These are phyloP conservation scores for Boulengeromyrus knoepffleri DNA, from an alignment of 2,113 vertebrate species.

Conservation along the genomic window DNA sequence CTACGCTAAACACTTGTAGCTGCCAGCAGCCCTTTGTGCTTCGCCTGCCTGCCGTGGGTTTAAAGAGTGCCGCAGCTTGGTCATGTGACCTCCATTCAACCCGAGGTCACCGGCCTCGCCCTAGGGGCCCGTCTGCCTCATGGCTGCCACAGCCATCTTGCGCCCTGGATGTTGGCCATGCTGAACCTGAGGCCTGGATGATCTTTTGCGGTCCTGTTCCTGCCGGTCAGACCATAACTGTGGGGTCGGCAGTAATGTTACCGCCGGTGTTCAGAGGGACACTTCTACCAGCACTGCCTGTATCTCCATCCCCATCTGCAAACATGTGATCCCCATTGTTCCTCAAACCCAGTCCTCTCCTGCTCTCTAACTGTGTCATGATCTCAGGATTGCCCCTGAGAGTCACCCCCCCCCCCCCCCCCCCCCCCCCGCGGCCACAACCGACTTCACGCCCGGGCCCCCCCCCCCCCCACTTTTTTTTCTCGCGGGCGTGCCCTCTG, in stretches of 20 bases:
- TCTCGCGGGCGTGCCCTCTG: too few relatives aligned
- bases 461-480: too few relatives aligned
- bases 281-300: not conserved
- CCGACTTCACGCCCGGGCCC: too few relatives aligned
- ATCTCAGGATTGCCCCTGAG: not conserved
- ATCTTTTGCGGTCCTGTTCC: conserved; percentile 8
- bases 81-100: conserved; percentile 38
- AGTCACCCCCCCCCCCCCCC: too few relatives aligned
- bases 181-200: conserved; percentile 37
- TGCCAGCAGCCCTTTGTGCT: not conserved
- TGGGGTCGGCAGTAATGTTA: too few relatives aligned
- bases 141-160: conserved; percentile 43
- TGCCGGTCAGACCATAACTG: not conserved
- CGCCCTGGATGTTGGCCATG: conserved; percentile 43
- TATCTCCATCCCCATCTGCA: not conserved
- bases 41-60: not conserved
- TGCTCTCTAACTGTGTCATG: not conserved
- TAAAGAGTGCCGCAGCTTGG: not conserved
- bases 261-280: not conserved
- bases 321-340: not conserved
- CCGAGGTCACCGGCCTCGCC: conserved; percentile 33
- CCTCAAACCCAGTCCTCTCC: not conserved
- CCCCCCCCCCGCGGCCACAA: too few relatives aligned
- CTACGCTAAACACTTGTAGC: not conserved
- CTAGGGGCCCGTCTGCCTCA: conserved; percentile 20